Percentiles rank a stretch among this genome's conserved stretches.
These are phyloP conservation scores for Poecilia latipinna DNA, from an alignment of 2,113 vertebrate species.

Conservation along the genomic window DNA sequence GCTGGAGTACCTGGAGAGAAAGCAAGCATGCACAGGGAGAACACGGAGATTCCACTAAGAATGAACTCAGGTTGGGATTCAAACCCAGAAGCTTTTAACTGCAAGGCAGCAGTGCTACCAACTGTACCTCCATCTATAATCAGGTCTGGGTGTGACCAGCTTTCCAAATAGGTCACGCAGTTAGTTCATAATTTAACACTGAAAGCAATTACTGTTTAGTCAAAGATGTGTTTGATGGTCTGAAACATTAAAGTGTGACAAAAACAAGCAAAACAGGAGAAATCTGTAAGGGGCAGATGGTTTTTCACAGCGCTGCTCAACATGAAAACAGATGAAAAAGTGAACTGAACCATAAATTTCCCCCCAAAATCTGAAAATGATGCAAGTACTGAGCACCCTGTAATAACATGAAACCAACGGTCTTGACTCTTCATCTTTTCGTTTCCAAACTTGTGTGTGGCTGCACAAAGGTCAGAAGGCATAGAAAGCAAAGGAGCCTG, in stretches of 20 bases:
- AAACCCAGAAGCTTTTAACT: no score
- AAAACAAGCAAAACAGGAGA: not conserved
- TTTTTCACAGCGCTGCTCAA: constrained; percentile 10
- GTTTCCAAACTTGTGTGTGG: constrained; percentile 70
- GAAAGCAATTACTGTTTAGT: not conserved
- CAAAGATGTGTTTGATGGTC: not conserved
- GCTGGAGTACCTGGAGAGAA: no score
- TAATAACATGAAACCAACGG: constrained; percentile 72
- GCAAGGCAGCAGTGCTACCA: no score
- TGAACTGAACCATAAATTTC: constrained; percentile 48
- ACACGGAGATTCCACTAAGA: no score
- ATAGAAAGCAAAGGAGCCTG: constrained; percentile 70
- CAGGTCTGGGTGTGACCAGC: not conserved
- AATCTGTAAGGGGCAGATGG: not conserved
- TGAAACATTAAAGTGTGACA: not conserved
- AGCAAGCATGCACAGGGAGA: no score
- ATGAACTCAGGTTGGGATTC: no score
- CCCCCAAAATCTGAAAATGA: constrained; percentile 61
- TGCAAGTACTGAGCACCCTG: constrained; percentile 76
- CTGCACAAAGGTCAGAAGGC: constrained; percentile 80
- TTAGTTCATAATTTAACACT: not conserved
- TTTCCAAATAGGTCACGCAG: not conserved
- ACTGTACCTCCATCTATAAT: not conserved
- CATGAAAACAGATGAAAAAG: constrained; percentile 49
- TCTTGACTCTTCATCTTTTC: constrained; percentile 66